Evolutionary conservation across 2,888 invertebrate species (phyloP), one percentile per base, ranked within the genome.

Genomic region (Epistrophella euchroma): DNA sequence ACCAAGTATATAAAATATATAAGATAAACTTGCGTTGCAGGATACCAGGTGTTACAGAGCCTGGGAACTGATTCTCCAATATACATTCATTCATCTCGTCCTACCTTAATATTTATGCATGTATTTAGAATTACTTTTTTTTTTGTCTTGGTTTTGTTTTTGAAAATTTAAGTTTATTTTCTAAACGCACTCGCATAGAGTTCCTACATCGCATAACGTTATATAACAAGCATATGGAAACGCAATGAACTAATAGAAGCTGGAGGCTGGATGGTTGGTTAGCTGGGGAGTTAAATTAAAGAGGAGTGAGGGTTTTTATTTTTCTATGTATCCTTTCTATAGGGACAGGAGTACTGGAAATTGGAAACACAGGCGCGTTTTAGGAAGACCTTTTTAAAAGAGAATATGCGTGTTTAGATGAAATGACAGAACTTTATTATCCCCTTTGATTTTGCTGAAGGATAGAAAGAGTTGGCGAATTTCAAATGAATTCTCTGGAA

Each of bases 191-290:
- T 85, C 80, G 76, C 80, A 81, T 40, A 70, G 66, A 35, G 45
- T 17, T n/a, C n/a, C n/a, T n/a, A 19, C 62, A 43, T 64, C 66
- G 56, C 62, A 64, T 43, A 66, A 19, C 25, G 66, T 45, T 58
- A 32, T 32, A 66, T 56, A 70, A 66, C 68, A 52, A 75, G 84
- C 72, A 58, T 80, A 85, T 73, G 62, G 40, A 68, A 85, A 80
- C 47, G 81, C 81, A 80, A 76, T 76, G 77, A 76, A 72, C 85
- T 80, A 75, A 85, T 75, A 71, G 84, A 55, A 71, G 32, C n/a
- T 62, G 43, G 28, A 50, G 62, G 37, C 19, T 50, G 35, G n/a
- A 15, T 52, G 35, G 40, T 10, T 35, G 32, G n/a, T 5, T 56
- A 11, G 50, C 19, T 22, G 28, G 37, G 37, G 13, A 60, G 22